A percentile compares a stretch with the other conserved stretches of the same genome.
These are phyloP conservation scores for Julus scanicus DNA, from an alignment of 2,888 invertebrate species.

Conservation along the genomic window DNA sequence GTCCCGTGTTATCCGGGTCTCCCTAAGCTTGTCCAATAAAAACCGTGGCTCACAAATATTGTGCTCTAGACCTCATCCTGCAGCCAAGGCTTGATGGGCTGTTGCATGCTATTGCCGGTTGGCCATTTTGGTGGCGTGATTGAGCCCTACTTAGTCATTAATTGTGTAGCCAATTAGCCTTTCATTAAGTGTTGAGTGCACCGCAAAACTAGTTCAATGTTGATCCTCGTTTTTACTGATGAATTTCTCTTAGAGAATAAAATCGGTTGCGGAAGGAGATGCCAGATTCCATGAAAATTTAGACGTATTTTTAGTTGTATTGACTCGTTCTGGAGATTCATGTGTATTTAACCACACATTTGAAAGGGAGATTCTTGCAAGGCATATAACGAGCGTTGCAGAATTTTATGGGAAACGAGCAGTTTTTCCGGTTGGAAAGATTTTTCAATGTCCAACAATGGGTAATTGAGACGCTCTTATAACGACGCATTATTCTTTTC, in stretches of 20 bases:
- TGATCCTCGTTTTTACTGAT: conserved; percentile 40
- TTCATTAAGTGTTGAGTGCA: conserved; percentile 41
- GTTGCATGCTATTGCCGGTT: conserved; percentile 45
- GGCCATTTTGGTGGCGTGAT: conserved; percentile 45
- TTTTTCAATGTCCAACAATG: background rate
- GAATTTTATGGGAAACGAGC: background rate
- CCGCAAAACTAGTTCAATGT: conserved; percentile 47
- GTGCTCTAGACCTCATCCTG: conserved; percentile 27
- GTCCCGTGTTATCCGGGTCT: conserved; percentile 12
- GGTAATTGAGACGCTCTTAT: background rate
- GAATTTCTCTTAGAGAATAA: conserved; percentile 7
- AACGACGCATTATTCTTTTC: background rate
- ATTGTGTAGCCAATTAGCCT: conserved; percentile 40
- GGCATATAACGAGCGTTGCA: background rate
- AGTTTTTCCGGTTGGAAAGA: background rate
- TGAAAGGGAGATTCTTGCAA: background rate
- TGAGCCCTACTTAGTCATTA: conserved; percentile 40
- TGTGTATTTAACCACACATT: background rate
- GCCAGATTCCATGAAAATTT: conserved; percentile 3
- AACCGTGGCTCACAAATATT: conserved; percentile 35
- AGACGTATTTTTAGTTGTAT: background rate
- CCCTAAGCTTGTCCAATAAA: conserved; percentile 43
- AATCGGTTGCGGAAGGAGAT: background rate
- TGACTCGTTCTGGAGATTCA: background rate
- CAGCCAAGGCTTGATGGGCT: conserved; percentile 45